A percentile compares a stretch with the other conserved stretches of the same genome.
Conservation (phyloP, 2,113 vertebrate genomes). For the Gobio gobio region DNA sequence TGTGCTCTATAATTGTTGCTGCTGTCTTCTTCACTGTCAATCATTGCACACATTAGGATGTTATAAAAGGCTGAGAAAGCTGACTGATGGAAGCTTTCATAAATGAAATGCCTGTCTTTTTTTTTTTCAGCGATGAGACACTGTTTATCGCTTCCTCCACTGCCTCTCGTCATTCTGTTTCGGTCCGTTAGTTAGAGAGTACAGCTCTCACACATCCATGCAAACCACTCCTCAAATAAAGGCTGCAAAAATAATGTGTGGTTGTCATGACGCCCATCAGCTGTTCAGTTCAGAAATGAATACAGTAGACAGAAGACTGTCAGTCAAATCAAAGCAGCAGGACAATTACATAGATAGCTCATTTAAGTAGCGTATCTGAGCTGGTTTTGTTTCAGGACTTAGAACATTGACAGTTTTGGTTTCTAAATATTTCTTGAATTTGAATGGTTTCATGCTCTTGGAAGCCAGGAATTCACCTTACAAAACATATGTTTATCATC, state of each 20-base stretch:
- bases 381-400: not conserved
- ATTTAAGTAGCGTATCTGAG: not conserved
- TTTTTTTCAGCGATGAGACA: not conserved
- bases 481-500: not conserved
- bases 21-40: constrained; percentile 31
- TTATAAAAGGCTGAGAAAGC: constrained; percentile 17
- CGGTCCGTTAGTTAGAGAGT: not conserved
- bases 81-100: not conserved
- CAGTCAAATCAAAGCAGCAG: constrained; percentile 32
- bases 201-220: not conserved
- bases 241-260: constrained; percentile 13
- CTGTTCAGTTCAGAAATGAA: constrained; percentile 32
- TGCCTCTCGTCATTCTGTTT: constrained; percentile 14
- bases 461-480: not conserved
- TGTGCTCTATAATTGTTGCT: constrained; percentile 8
- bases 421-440: not conserved
- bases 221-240: constrained; percentile 24
- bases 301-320: constrained; percentile 18
- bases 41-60: not conserved
- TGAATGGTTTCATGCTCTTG: not conserved
- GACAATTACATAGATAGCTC: not conserved
- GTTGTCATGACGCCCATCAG: constrained; percentile 44
- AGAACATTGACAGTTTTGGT: too few relatives aligned
- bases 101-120: not conserved
- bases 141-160: not conserved